Conservation (phyloP, 2,113 vertebrate species). For the Marcusenius ussheri region DNA sequence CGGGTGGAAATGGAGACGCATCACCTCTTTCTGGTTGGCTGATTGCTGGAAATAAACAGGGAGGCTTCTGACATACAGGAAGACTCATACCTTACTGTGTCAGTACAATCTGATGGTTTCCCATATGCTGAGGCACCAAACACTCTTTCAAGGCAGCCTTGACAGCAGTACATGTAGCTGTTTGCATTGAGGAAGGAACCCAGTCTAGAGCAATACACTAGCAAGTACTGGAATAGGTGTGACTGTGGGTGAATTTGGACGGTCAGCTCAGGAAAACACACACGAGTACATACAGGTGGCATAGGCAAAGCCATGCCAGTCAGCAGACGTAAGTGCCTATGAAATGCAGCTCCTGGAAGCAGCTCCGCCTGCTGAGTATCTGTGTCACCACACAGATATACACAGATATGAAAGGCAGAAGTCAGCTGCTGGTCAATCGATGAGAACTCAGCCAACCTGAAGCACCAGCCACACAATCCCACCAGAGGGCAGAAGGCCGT, state of each 20-base stretch:
- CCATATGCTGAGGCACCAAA: not conserved
- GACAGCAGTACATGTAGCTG: not conserved
- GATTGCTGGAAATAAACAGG: not conserved
- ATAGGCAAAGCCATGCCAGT: not conserved
- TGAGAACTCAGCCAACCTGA: not conserved
- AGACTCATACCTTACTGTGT: not conserved
- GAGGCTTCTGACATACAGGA: not conserved
- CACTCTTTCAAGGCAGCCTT: not conserved
- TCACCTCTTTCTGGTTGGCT: not conserved
- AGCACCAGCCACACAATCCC: not conserved
- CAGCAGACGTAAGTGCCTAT: not conserved
- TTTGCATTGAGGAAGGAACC: not conserved
- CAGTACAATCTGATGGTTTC: not conserved
- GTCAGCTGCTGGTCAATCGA: conserved; percentile 39
- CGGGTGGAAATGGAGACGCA: not conserved
- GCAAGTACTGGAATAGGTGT: not conserved
- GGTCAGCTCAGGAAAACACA: not conserved
- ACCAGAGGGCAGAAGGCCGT: not conserved
- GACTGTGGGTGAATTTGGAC: not conserved
- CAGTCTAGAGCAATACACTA: not conserved
- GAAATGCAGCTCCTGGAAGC: not conserved
- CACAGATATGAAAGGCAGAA: not conserved
- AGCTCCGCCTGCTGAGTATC: not conserved
- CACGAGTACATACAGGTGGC: not conserved
- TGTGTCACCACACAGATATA: not conserved